Evolutionary conservation across 2,797 vertebrate species (phyloP), one percentile per base, ranked within the genome.

Genomic region (Crotalus adamanteus): DNA sequence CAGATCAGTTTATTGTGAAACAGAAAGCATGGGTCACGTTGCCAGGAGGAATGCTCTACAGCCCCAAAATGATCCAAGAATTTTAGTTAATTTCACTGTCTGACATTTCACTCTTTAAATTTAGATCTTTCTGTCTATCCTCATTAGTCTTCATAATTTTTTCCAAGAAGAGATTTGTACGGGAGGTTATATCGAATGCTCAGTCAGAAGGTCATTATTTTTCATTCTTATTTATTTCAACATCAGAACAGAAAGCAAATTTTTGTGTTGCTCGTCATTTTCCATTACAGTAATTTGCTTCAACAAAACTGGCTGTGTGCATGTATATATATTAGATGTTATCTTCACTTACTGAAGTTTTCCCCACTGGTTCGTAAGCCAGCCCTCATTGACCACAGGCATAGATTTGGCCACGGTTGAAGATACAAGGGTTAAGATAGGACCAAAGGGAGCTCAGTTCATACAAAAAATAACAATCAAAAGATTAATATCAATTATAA

Each of bases 401-500:
- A 85, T 91, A 85, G 2, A 3, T 37, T 22, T 85, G 42, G 56
- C 37, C 56, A 85, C 4, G 11, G 22, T 6, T 51, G 37, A 78
- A 85, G 73, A 47, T 28, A 47, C 26, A 14, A 2, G 42, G 42
- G 14, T 51, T 91, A 26, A 93, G 94, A 91, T 3, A 18, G 92
- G 31, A 78, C 89, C 25, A 63, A 95, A 86, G 61, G 14, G 94
- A 90, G 78, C 0, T 73, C 2, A 47, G 0, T 87, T 87, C 25
- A 0, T 56, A 73, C 5, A 8, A 51, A 26, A 18, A 53, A 25
- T 53, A 60, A 60, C 56, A 37, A 20, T 26, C 87, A 53, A 92
- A 91, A 26, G 85, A 91, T 42, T 95, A 93, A 94, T 93, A 65
- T 95, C 86, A 92, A 37, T 93, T 94, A 91, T 94, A 47, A 78